These are phyloP conservation scores for Psittacus erithacus DNA, from an alignment of 2,113 vertebrate genomes.

Conservation along the genomic window DNA sequence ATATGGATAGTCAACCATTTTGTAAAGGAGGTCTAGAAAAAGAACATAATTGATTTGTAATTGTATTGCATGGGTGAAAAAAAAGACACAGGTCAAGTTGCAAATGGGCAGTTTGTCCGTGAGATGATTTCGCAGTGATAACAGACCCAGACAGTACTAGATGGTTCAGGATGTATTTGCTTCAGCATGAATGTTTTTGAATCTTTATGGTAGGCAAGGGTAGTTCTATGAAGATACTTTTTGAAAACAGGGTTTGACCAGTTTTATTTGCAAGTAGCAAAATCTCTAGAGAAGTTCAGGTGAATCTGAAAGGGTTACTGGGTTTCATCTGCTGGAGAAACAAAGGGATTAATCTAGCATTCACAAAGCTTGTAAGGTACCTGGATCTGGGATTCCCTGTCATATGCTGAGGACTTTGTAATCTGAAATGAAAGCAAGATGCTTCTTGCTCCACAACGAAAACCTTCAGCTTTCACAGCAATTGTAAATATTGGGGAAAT, in stretches of 20 bases:
- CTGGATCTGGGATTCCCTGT: neutral
- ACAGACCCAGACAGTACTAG: neutral
- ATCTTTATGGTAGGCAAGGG: neutral
- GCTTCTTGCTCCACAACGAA: neutral
- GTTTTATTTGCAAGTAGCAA: neutral
- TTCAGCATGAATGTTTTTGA: neutral
- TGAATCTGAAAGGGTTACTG: neutral
- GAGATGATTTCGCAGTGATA: neutral
- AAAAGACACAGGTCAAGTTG: neutral
- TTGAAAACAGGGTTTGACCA: neutral
- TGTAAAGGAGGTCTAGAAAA: neutral
- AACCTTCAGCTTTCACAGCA: neutral
- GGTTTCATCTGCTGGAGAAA: neutral
- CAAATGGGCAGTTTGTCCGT: slow-evolving; percentile 25
- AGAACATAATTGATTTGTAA: neutral
- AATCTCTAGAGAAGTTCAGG: neutral
- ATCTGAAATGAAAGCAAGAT: neutral
- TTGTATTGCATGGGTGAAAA: neutral
- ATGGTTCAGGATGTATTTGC: neutral
- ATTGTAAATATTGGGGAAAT: neutral
- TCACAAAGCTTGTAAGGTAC: neutral
- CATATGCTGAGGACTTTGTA: neutral
- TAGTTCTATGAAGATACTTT: neutral
- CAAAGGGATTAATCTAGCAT: neutral
- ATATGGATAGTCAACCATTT: neutral